Base-by-base conservation (phyloP, 2,888 invertebrate species). In the Cephus sareptanus region DNA sequence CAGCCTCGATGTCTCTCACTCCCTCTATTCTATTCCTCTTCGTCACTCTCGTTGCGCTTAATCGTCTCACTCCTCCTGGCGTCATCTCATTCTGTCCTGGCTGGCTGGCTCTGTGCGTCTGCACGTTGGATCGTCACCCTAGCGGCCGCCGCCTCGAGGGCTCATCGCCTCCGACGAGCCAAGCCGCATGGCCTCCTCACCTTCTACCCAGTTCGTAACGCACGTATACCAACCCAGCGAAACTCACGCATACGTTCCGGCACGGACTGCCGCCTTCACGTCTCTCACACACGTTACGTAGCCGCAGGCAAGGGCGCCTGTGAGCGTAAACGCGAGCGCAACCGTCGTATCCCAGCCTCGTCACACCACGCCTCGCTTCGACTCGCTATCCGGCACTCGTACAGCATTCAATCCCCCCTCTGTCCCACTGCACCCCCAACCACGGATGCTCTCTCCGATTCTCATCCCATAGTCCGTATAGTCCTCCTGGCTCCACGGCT, bases 301-400 rank as follows among this genome's bases (percentile, higher is more conserved):
- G 84, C 89, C 87, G 87, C 84, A 87, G 86, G 88, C 88, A 88
- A 89, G 88, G 90, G 88, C 89, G 89, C 88, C 88, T 88, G 89
- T 89, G 89, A 88, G 89, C 87, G 85, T 85, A 81, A 83, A 81
- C 81, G 85, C 85, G 83, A 87, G 76, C 76, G 34, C 79, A 75
- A 78, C 76, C 79, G 76, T 68, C 77, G n/a, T 75, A 74, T 35
- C 82, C 69, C 31, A 71, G n/a, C 70, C 81, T 77, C 74, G 34
- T 77, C 74, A 34, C 73, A 69, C 80, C 77, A 74, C 73, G 78
- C 77, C 77, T 75, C 74, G 75, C 79, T 23, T 56, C 56, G 56
- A 56, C 56, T 56, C 56, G 56, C 56, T 56, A 56, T 56, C 56
- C 56, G 56, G 23, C 56, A 56, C 56, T 56, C 56, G 56, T 56